Conservation (phyloP, 1,140 invertebrate species). For the Cephus cinctus region DNA sequence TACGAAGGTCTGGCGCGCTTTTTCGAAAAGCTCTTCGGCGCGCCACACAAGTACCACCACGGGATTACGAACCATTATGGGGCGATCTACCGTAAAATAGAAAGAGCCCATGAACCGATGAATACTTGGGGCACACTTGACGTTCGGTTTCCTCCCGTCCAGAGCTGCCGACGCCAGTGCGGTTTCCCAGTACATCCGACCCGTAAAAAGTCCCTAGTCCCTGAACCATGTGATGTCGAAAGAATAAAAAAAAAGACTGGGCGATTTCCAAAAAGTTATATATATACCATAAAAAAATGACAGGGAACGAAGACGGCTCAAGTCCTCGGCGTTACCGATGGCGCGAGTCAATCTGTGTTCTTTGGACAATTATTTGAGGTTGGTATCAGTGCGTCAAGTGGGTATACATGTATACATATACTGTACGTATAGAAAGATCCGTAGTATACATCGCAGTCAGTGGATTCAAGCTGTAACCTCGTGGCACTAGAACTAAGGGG, state of each 20-base stretch:
- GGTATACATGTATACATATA: conserved; percentile 4
- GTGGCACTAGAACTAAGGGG: conserved; percentile 11
- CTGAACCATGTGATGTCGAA: too few relatives aligned
- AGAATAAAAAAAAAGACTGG: too few relatives aligned
- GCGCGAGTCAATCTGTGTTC: conserved; percentile 22
- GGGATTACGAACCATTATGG: conserved; percentile 22
- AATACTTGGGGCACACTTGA: background rate
- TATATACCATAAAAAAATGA: too few relatives aligned
- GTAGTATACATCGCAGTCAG: background rate
- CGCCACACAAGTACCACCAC: too few relatives aligned
- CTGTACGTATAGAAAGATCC: too few relatives aligned
- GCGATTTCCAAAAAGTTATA: too few relatives aligned
- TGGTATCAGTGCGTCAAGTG: conserved; percentile 25
- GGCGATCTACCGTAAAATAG: conserved; percentile 36
- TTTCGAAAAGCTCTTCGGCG: too few relatives aligned
- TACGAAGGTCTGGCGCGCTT: too few relatives aligned
- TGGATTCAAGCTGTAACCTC: conserved; percentile 7
- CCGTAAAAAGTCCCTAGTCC: too few relatives aligned
- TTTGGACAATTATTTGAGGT: conserved; percentile 25
- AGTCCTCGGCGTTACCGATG: conserved; percentile 22
- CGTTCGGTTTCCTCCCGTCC: background rate
- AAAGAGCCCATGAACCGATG: background rate
- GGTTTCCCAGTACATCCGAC: too few relatives aligned
- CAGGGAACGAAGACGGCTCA: too few relatives aligned
- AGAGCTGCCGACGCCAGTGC: too few relatives aligned